phyloP scores from a whole-genome alignment of 92 coral and sea anemone genomes.

The Actinostola sp. region DNA sequence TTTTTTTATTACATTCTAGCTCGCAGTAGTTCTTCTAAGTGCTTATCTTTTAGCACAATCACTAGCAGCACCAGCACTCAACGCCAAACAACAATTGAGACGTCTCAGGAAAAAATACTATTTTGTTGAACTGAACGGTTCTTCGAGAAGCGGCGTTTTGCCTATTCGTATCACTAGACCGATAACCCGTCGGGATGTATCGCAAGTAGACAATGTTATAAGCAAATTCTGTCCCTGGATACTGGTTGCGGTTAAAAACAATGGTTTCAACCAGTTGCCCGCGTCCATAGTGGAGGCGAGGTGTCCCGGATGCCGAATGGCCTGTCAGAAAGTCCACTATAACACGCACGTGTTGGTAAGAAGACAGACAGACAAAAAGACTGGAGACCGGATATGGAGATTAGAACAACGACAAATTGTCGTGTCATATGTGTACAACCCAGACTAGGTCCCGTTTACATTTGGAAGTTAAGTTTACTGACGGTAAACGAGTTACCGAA shows the following conservation, averaged over 20 bases:
- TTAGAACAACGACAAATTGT: background rate
- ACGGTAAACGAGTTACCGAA: too few species aligned
- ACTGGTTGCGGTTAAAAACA: background rate
- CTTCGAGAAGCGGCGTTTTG: background rate
- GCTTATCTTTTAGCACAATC: background rate
- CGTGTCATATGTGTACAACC: background rate
- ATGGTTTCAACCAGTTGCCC: background rate
- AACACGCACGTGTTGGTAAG: background rate
- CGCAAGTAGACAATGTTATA: background rate
- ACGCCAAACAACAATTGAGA: background rate
- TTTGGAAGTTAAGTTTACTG: too few species aligned
- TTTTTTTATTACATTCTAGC: too few species aligned
- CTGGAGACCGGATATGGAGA: background rate
- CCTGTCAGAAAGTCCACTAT: background rate
- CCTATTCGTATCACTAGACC: too few species aligned
- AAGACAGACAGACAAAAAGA: background rate
- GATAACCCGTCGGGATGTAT: background rate
- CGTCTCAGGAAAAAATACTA: background rate
- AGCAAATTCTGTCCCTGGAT: background rate
- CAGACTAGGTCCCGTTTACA: too few species aligned
- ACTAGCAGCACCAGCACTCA: slow-evolving; percentile 1
- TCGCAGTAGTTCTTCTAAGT: background rate
- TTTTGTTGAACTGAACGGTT: background rate
- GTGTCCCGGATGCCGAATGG: background rate
- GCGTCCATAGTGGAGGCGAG: background rate